Evolutionary conservation across 2,888 invertebrate genomes (phyloP).

Genomic region (Eustalomyia histrio): DNA sequence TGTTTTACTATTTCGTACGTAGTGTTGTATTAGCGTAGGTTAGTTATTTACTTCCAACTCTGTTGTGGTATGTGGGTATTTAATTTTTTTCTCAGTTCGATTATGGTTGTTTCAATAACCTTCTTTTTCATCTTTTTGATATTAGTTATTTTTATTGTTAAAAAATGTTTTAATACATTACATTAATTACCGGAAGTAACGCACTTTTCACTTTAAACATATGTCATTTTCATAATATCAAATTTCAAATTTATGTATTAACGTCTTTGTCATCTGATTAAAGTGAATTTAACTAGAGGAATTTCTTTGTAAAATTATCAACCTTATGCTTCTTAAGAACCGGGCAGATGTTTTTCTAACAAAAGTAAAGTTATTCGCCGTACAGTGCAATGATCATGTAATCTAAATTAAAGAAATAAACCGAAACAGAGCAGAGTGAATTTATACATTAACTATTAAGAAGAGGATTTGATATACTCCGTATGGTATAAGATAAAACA

Average conservation of each 20-base stretch:
- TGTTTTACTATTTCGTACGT: conserved; percentile 48
- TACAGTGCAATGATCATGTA: too few relatives aligned
- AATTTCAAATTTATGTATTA: neutral
- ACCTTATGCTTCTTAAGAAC: too few relatives aligned
- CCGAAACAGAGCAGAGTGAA: too few relatives aligned
- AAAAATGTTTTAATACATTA: neutral
- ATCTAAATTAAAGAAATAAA: too few relatives aligned
- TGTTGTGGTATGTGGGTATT: conserved; percentile 36
- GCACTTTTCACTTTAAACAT: conserved; percentile 23
- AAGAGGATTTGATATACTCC: too few relatives aligned
- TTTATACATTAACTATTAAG: too few relatives aligned
- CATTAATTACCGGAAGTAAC: conserved; percentile 24
- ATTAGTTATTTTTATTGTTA: neutral
- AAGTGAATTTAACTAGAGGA: too few relatives aligned
- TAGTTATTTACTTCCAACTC: conserved; percentile 58
- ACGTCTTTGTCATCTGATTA: too few relatives aligned
- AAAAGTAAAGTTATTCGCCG: too few relatives aligned
- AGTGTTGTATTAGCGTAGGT: conserved; percentile 65
- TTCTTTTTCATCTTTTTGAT: conserved; percentile 3
- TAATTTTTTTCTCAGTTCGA: neutral
- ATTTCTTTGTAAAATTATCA: too few relatives aligned
- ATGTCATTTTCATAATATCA: conserved; percentile 23
- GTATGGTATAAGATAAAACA: too few relatives aligned
- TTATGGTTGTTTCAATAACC: neutral
- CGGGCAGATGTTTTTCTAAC: too few relatives aligned